Base-by-base conservation (phyloP, 2,113 vertebrate species). In the Gadus macrocephalus region DNA sequence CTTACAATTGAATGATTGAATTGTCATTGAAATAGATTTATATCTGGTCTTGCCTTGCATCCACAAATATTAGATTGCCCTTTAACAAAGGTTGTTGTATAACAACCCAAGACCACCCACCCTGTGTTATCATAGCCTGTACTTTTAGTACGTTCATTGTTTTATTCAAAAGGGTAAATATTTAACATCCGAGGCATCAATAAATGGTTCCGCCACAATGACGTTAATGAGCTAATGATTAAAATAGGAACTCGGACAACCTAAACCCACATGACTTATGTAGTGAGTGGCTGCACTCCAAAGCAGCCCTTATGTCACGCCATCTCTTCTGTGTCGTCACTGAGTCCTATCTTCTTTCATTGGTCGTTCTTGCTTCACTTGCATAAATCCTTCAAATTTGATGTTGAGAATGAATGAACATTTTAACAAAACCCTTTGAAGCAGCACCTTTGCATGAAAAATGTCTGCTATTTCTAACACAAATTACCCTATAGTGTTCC, bases 101-200 rank as follows among this genome's bases (percentile, higher is more conserved):
- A 38, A 42, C 38, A 65, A 65, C 19, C 3, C 42, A 35, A 35
- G 31, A 4, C 49, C 55, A 16, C 20, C 22, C 17, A n/a, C 15
- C 42, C 31, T 31, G 42, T 27, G 16, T 4, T 59, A 72, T 62
- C 28, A 15, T 64, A 67, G 14, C 0, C 3, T 66, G 0, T n/a
- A 25, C 4, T 66, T 58, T 27, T 53, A 65, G 17, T 49, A 49
- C 12, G 12, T 64, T 53, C 62, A 49, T 77, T 68, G 15, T 31
- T 38, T 72, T 1, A 31, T 11, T 49, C 65, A 12, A 63, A 58
- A 19, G 61, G 15, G 15, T 15, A 59, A 53, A 67, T 77, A 72
- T 84, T 83, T 83, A 60, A 66, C 67, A 75, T 71, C 63, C 63
- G 62, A 5, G 69, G 72, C 72, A 69, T 74, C 78, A 42, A 59